These are phyloP conservation scores for Papilio glaucus DNA, from an alignment of 1,140 invertebrate genomes.

Conservation along the genomic window DNA sequence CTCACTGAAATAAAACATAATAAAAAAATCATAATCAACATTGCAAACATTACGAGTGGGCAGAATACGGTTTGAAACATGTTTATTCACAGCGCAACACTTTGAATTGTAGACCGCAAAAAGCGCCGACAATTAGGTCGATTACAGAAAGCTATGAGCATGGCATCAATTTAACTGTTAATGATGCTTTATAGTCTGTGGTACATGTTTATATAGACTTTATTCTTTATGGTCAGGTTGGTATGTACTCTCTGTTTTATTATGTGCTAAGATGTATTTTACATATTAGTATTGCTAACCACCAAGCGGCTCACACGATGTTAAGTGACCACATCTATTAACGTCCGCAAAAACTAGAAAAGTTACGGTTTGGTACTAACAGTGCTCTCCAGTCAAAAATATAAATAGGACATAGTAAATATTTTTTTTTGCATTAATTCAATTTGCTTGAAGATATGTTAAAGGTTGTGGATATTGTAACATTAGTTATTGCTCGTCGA, in stretches of 20 bases:
- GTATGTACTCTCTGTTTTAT: neutral
- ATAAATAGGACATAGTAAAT: too few relatives aligned
- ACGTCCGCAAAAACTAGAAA: too few relatives aligned
- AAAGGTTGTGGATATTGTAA: too few relatives aligned
- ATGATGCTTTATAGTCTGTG: neutral
- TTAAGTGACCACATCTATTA: too few relatives aligned
- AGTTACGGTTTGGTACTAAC: too few relatives aligned
- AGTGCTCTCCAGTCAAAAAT: too few relatives aligned
- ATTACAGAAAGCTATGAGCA: slow-evolving; percentile 26
- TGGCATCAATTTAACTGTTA: neutral
- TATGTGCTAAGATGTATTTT: neutral
- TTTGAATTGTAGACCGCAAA: slow-evolving; percentile 11
- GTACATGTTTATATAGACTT: neutral
- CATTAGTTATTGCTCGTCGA: too few relatives aligned
- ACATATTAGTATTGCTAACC: too few relatives aligned
- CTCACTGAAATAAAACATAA: too few relatives aligned
- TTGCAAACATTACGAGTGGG: neutral
- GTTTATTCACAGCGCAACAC: slow-evolving; percentile 10
- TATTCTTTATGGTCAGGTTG: neutral
- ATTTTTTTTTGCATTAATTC: too few relatives aligned
- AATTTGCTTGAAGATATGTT: too few relatives aligned
- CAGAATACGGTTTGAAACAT: neutral
- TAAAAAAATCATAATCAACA: neutral
- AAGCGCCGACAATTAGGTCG: slow-evolving; percentile 30
- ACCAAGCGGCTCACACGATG: too few relatives aligned